phyloP scores from a whole-genome alignment of 2,888 invertebrate genomes.

The Apotomis betuletana region DNA sequence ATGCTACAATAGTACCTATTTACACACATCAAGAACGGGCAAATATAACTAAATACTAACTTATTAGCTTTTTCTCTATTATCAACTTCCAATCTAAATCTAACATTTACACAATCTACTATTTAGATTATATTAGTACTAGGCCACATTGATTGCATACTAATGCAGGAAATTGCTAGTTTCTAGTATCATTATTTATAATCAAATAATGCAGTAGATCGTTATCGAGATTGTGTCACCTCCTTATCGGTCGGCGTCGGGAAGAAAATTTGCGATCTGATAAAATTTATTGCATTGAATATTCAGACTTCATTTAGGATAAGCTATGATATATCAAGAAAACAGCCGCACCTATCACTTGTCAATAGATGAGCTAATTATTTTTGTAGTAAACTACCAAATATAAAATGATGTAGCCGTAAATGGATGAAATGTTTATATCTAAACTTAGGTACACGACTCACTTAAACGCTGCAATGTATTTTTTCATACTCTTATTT shows the following conservation, averaged over 20 bases:
- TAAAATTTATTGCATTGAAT: conserved; percentile 4
- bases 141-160: conserved; percentile 28
- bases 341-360: neutral
- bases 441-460: too few species aligned
- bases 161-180: conserved; percentile 30
- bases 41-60: neutral
- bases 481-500: too few species aligned
- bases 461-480: too few species aligned
- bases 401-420: too few species aligned
- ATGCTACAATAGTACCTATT: too few species aligned
- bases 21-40: too few species aligned
- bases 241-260: conserved; percentile 5
- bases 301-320: neutral
- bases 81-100: neutral
- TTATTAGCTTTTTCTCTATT: neutral
- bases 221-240: conserved; percentile 23
- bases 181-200: conserved; percentile 24
- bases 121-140: conserved; percentile 28
- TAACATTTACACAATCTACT: neutral
- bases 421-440: too few species aligned
- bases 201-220: conserved; percentile 28
- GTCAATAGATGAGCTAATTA: too few species aligned
- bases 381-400: too few species aligned
- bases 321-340: neutral
- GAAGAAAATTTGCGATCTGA: conserved; percentile 14